These are phyloP conservation scores for Lordiphosa clarofinis DNA, from an alignment of 1,140 invertebrate genomes.

Conservation along the genomic window DNA sequence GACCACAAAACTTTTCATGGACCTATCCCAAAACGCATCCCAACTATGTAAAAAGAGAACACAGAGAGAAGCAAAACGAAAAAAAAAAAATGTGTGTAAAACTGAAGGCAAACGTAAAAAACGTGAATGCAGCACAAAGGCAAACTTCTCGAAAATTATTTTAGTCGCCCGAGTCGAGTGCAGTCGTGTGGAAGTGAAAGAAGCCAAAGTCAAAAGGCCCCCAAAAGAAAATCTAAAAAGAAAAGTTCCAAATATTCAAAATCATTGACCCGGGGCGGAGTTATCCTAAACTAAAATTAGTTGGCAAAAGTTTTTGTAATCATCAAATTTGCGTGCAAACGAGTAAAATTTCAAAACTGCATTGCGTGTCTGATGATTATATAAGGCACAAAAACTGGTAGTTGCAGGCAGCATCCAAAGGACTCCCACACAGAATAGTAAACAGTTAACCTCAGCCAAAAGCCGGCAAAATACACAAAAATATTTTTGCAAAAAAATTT, in stretches of 20 bases:
- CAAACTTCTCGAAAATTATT: slow-evolving; percentile 73
- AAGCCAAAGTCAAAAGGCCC: slow-evolving; percentile 9
- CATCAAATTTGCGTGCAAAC: neutral
- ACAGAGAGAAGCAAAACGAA: neutral
- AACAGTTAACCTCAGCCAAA: slow-evolving; percentile 26
- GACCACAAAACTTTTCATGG: slow-evolving; percentile 29
- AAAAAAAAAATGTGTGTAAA: neutral
- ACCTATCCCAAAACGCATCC: slow-evolving; percentile 34
- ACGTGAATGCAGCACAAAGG: slow-evolving; percentile 61
- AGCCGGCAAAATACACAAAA: slow-evolving; percentile 58
- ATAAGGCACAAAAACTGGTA: slow-evolving; percentile 35
- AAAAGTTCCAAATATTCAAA: slow-evolving; percentile 14
- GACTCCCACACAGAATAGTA: too few relatives aligned
- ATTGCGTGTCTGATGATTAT: slow-evolving; percentile 48
- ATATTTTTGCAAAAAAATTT: slow-evolving; percentile 54
- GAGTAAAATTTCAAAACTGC: slow-evolving; percentile 30
- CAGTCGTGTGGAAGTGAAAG: slow-evolving; percentile 65
- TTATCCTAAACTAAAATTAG: too few relatives aligned
- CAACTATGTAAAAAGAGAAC: slow-evolving; percentile 29
- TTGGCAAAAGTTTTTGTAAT: neutral
- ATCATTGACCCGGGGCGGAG: neutral
- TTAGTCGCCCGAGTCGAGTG: slow-evolving; percentile 64
- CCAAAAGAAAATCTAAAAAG: neutral
- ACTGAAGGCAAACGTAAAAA: slow-evolving; percentile 8
- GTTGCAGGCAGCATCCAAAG: neutral